Evolutionary conservation across 2,888 invertebrate genomes (phyloP), one percentile per base, ranked within the genome.

Genomic region (Machimus atricapillus): DNA sequence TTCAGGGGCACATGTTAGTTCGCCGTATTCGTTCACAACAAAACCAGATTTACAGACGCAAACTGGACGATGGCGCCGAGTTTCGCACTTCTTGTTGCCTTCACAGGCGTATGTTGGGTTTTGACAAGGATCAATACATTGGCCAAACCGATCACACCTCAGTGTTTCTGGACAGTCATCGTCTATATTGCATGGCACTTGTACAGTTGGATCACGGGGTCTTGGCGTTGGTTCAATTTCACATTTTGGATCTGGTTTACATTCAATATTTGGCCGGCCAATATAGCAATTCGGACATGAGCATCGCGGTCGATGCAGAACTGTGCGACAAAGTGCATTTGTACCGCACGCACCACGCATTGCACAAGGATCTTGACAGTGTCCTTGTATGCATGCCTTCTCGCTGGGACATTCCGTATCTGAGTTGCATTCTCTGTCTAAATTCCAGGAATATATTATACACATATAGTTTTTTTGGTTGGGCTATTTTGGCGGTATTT

Each of bases 351-450:
- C 96, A 90, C 96, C 97, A 90, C 97, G 95, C 91, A 97, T 94
- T 91, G 95, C 95, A 94, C 98, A 98, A 89, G 97, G 98, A 93
- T 98, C 97, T 93, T 96, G 95, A 93, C 98, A 98, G 94, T 96
- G 96, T 93, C 96, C 95, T 94, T 96, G 96, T 93, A 97, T 95
- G 94, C 98, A 98, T 92, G 97, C 96, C 94, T 97, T 96, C 94
- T 97, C 97, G 94, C 96, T 96, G 90, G 97, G 96, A 94, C 98
- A 98, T 94, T 97, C 97, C 94, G 95, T 95, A 94, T 98, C 97
- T 93, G 95, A 95, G 94, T 95, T 95, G 94, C 97, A 97, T 95
- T 97, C 96, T 94, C 95, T 95, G 94, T 96, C 96, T 95, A 94
- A 93, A 89, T 94, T 94, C 90, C 90, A 79, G 87, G 88, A 87